phyloP scores from a whole-genome alignment of 2,888 invertebrate genomes.

The Callyntrura guangdongensis region DNA sequence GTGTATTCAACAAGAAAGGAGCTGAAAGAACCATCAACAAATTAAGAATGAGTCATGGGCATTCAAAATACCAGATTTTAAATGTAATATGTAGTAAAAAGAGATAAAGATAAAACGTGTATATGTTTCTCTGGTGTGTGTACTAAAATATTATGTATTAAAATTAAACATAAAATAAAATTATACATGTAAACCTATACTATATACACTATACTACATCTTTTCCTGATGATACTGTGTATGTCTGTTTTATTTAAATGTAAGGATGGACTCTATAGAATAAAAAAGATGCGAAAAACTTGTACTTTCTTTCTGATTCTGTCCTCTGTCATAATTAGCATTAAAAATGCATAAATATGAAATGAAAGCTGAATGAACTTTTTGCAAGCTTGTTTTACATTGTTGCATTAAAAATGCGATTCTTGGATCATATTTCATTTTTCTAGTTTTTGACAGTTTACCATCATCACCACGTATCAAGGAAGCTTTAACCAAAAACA shows the following conservation, averaged over 20 bases:
- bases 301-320: slow-evolving; percentile 37
- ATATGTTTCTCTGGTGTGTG: background rate
- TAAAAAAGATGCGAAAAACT: slow-evolving; percentile 65
- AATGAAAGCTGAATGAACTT: too few species aligned
- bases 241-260: slow-evolving; percentile 6
- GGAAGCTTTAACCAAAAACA: background rate
- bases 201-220: slow-evolving; percentile 3
- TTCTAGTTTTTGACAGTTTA: background rate
- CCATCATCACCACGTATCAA: background rate
- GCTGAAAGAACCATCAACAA: background rate
- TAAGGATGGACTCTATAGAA: slow-evolving; percentile 55
- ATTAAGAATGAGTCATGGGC: slow-evolving; percentile 23
- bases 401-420: background rate
- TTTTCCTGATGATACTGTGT: slow-evolving; percentile 13
- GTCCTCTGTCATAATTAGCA: background rate
- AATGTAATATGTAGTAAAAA: slow-evolving; percentile 33
- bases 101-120: background rate
- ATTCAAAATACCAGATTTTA: slow-evolving; percentile 31
- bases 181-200: slow-evolving; percentile 16
- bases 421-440: background rate
- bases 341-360: background rate
- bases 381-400: background rate
- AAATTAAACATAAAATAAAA: slow-evolving; percentile 7
- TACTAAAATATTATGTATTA: background rate
- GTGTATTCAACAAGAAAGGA: slow-evolving; percentile 23